phyloP scores from a whole-genome alignment of 2,113 vertebrate species.

The Oncorhynchus nerka region DNA sequence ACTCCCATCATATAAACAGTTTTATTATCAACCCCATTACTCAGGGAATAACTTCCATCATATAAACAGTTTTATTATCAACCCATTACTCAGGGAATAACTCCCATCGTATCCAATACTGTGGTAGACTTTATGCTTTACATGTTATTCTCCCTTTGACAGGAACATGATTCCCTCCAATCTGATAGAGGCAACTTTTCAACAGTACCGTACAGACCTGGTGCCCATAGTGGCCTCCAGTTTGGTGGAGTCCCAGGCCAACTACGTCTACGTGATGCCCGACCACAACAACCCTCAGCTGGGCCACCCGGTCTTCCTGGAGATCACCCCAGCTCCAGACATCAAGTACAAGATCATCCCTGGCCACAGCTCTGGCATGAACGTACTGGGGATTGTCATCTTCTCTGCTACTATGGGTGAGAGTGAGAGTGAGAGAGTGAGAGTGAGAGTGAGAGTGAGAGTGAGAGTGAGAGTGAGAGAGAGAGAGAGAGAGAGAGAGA shows the following conservation, averaged over 20 bases:
- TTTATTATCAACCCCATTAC: no score
- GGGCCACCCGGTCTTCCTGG: conserved; percentile 76
- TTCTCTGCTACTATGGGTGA: conserved; percentile 90
- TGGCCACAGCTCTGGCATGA: conserved; percentile 86
- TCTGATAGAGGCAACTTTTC: conserved; percentile 85
- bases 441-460: no score
- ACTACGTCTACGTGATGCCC: conserved; percentile 80
- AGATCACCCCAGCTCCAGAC: conserved; percentile 80
- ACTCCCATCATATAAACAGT: no score
- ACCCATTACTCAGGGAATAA: not conserved
- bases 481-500: no score
- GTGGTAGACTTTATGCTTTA: not conserved
- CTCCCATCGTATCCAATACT: not conserved
- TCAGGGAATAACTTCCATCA: not conserved
- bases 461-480: no score
- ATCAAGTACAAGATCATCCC: conserved; percentile 79
- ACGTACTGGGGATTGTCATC: conserved; percentile 87
- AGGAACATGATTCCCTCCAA: conserved; percentile 93
- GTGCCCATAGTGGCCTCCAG: conserved; percentile 71
- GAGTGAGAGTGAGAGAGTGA: no score
- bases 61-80: no score
- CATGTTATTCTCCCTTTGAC: conserved; percentile 12
- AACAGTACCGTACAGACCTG: conserved; percentile 86
- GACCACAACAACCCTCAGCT: conserved; percentile 69
- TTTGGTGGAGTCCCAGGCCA: conserved; percentile 60